phyloP scores from a whole-genome alignment of 2,888 invertebrate species.

The Onthophagus sagittarius region DNA sequence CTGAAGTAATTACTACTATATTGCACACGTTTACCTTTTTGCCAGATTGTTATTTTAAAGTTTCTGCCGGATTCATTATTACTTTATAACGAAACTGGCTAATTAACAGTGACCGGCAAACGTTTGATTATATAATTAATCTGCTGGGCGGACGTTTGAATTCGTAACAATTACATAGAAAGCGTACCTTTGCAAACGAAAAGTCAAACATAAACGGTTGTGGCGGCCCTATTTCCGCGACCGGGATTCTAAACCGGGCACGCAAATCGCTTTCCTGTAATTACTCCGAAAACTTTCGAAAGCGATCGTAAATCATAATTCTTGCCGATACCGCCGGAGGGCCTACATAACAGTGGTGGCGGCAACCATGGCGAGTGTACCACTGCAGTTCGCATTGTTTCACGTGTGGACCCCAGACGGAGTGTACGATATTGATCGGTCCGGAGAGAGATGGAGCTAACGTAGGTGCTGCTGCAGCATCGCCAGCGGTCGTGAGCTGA shows the following conservation, averaged over 20 bases:
- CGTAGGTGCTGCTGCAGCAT: constrained; percentile 8
- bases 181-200: not conserved
- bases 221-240: not conserved
- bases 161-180: not conserved
- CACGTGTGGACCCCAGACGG: constrained; percentile 7
- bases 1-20: too few species aligned
- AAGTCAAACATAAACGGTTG: not conserved
- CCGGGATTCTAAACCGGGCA: not conserved
- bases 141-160: not conserved
- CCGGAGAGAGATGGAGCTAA: not conserved
- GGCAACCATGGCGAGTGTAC: not conserved
- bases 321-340: not conserved
- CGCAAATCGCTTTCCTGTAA: not conserved
- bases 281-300: not conserved
- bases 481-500: constrained; percentile 5
- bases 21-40: too few species aligned
- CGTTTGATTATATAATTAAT: not conserved
- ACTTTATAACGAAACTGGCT: too few species aligned
- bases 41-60: too few species aligned
- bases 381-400: constrained; percentile 12
- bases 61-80: too few species aligned
- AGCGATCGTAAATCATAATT: not conserved
- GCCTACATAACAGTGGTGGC: not conserved
- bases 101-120: not conserved
- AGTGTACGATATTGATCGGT: constrained; percentile 12